Base-by-base conservation (phyloP, 2,113 vertebrate species). In the Hystrix brachyura region DNA sequence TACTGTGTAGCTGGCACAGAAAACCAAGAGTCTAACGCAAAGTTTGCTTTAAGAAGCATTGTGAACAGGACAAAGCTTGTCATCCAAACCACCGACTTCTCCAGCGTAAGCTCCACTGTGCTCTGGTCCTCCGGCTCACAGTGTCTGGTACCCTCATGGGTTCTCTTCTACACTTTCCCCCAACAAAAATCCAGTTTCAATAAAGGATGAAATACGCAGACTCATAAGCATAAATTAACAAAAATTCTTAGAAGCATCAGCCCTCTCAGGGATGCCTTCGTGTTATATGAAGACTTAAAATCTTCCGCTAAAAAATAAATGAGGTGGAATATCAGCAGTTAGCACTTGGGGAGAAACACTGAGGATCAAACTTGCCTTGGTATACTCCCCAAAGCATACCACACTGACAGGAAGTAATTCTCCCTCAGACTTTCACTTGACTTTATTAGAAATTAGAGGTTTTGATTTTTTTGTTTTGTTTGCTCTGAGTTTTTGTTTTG, bases 381-480 rank as follows among this genome's bases (percentile, higher is more conserved):
- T 60, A 10, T 32, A 65, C 14, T 48, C 23, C 8, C 6, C 32
- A 94, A 76, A 85, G 81, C 67, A 87, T 60, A 69, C 11, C 89
- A 87, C 17, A 59, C 32, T 12, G 81, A 46, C 29, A 94, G 19
- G 7, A 97, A 85, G 15, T 82, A 85, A 94, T 62, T 86, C 51
- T n/a, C 84, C 71, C 38, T 94, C 38, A 91, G 64, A 90, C 8
- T 88, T 81, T 91, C 55, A 80, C 48, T 91, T 64, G 34, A 60
- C 46, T 9, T 57, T 93, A 43, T 59, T 82, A 82, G 19, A 94
- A 96, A 90, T 74, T 76, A 80, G 85, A 94, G 15, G n/a, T 62
- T 87, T 82, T 23, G 34, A 15, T 23, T 46, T 48, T 17, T 86
- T 92, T 74, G 3, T 89, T 38, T 79, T 85, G 25, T 86, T 87